A percentile compares a stretch with the other conserved stretches of the same genome.
phyloP scores from a whole-genome alignment of 1,140 invertebrate species.

The Panagrolaimus sp. region DNA sequence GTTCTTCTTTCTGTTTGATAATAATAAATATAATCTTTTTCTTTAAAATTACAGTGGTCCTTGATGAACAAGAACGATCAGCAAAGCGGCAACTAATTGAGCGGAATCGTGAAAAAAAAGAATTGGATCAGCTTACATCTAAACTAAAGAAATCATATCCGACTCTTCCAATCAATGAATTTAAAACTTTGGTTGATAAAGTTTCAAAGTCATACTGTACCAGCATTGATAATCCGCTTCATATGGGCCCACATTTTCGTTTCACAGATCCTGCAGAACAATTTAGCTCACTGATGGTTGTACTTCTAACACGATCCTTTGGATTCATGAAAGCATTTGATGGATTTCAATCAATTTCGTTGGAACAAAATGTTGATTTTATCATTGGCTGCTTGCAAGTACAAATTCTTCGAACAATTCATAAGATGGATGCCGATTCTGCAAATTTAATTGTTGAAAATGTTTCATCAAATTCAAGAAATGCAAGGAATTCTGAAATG shows the following conservation, averaged over 20 bases:
- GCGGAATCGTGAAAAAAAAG: slow-evolving; percentile 58
- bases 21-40: no score
- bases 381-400: neutral
- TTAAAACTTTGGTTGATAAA: neutral
- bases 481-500: neutral
- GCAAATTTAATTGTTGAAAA: neutral
- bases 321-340: neutral
- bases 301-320: neutral
- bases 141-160: neutral
- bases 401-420: neutral
- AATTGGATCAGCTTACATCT: slow-evolving; percentile 26
- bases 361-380: neutral
- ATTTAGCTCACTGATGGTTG: neutral
- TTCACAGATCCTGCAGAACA: neutral
- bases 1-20: no score
- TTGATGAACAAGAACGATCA: slow-evolving; percentile 59
- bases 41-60: slow-evolving; percentile 51
- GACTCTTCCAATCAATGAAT: neutral
- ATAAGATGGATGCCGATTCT: no score
- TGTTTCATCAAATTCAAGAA: neutral
- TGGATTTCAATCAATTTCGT: neutral
- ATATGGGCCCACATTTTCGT: neutral
- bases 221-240: neutral
- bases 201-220: neutral
- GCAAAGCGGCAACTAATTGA: slow-evolving; percentile 60